phyloP scores from a whole-genome alignment of 2,888 invertebrate genomes.

The Villa cingulata region DNA sequence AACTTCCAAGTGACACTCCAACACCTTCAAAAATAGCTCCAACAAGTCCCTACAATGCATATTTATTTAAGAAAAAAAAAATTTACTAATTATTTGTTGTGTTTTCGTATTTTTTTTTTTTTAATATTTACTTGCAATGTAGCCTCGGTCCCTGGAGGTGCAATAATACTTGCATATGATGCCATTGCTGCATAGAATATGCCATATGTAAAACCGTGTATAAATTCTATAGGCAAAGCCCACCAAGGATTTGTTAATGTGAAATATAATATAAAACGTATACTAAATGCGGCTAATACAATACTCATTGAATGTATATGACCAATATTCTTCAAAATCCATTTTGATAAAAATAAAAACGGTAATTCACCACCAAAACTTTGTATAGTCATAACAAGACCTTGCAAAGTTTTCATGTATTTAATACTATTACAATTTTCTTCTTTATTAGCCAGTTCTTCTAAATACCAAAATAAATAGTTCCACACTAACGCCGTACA shows the following conservation, averaged over 20 bases:
- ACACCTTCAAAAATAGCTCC: slow-evolving; percentile 80
- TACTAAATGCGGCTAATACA: slow-evolving; percentile 63
- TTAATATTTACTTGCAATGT: slow-evolving; percentile 57
- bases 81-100: neutral
- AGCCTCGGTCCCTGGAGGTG: slow-evolving; percentile 72
- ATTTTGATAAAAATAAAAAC: slow-evolving; percentile 69
- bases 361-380: slow-evolving; percentile 76
- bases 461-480: slow-evolving; percentile 74
- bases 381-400: slow-evolving; percentile 60
- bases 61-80: slow-evolving; percentile 1
- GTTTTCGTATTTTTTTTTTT: neutral
- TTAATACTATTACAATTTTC: slow-evolving; percentile 36
- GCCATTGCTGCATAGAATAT: slow-evolving; percentile 80
- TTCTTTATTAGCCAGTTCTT: slow-evolving; percentile 46
- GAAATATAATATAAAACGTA: slow-evolving; percentile 72
- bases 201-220: slow-evolving; percentile 81
- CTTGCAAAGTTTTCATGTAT: slow-evolving; percentile 61
- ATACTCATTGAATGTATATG: slow-evolving; percentile 73
- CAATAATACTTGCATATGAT: slow-evolving; percentile 70
- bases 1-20: slow-evolving; percentile 66
- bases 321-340: slow-evolving; percentile 63
- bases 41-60: slow-evolving; percentile 55
- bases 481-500: slow-evolving; percentile 78
- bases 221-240: slow-evolving; percentile 68
- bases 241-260: slow-evolving; percentile 67